Base-by-base conservation (phyloP, 2,113 vertebrate species). In the Budorcas taxicolor region DNA sequence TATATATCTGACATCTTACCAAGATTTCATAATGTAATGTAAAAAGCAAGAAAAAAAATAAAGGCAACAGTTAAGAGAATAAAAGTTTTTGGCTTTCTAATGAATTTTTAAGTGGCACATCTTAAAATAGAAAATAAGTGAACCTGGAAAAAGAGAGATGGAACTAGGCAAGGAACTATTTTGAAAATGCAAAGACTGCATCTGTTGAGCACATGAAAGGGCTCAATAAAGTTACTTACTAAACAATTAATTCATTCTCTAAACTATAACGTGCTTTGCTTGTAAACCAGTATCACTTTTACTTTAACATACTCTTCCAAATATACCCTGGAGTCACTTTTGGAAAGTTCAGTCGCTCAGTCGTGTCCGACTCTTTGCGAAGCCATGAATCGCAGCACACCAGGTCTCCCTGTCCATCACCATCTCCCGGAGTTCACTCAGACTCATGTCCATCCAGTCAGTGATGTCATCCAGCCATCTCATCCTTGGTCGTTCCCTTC, bases 31-130 rank as follows among this genome's bases (percentile, higher is more conserved):
- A 67, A 90, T 80, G 31, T 81, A 19, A 45, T 76, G 31, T 87
- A 23, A 50, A 94, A 40, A 76, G 86, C 33, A 82, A 16, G 27
- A 5, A 60, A 55, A 14, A 95, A 84, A 90, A 7, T 74, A 13
- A 91, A 16, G 85, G 6, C 0, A 71, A 67, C 62, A 97, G 71
- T 95, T 81, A 95, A 96, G 36, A 27, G 2, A 94, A 64, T 29
- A 96, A 97, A 90, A 90, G 67, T 1, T 76, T 58, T 86, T 29
- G 52, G 25, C 12, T 33, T 89, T 97, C 78, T 67, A 76, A 64
- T 78, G 45, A 74, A 95, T 94, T 83, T 96, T 87, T 94, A 55
- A 86, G 89, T 53, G 64, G 29, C 31, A 96, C 96, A 97, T 45
- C 11, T 81, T 95, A 95, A 96, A 96, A 78, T 6, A 96, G n/a